Conservation (phyloP, 2,113 vertebrate genomes). For the Gila orcuttii region DNA sequence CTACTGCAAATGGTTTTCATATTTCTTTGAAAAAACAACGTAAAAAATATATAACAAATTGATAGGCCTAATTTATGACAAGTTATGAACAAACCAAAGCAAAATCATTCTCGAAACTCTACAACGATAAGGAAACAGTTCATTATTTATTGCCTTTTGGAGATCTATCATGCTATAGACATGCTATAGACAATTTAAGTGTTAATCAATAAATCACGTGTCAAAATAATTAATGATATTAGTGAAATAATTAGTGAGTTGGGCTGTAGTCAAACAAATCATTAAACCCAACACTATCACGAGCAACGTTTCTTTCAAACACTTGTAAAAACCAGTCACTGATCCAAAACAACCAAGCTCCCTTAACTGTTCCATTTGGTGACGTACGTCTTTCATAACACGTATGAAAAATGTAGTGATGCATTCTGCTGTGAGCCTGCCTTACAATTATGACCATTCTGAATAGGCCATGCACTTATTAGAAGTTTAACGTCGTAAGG, state of each 20-base stretch:
- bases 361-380: neutral
- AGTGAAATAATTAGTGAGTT: neutral
- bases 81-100: neutral
- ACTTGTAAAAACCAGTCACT: slow-evolving; percentile 10
- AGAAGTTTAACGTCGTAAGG: neutral
- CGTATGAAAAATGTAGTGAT: slow-evolving; percentile 20
- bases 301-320: slow-evolving; percentile 9
- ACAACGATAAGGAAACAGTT: neutral
- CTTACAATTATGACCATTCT: neutral
- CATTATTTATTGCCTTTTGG: neutral
- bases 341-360: slow-evolving; percentile 21
- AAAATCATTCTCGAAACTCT: neutral
- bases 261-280: neutral
- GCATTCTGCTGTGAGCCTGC: neutral
- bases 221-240: neutral
- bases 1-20: neutral
- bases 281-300: neutral
- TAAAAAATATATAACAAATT: neutral
- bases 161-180: neutral
- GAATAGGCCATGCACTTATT: neutral
- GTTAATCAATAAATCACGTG: neutral
- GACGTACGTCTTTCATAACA: neutral
- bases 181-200: neutral
- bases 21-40: neutral
- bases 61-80: neutral